Base-by-base conservation (phyloP, 2,797 vertebrate genomes). In the Garrulus glandarius region DNA sequence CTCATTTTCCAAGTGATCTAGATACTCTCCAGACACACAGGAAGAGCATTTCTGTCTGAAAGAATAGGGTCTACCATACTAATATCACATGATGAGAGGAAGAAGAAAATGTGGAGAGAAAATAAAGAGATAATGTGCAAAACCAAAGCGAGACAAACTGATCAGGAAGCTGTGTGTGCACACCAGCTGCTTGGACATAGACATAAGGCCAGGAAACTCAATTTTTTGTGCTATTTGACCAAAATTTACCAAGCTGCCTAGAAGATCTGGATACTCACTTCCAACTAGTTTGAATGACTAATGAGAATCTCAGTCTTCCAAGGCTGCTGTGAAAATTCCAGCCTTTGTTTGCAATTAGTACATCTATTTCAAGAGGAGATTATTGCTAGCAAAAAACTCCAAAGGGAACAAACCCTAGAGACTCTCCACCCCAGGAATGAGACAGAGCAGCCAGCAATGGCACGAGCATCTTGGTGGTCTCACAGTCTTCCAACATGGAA, bases 211-310 rank as follows among this genome's bases (percentile, higher is more conserved):
- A 67, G 74, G 47, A 88, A 81, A 87, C 3, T 26, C 36, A 1
- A 39, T 29, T 79, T 75, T 74, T 80, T 84, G 87, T 93, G 93
- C 92, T 91, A 18, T 75, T 22, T 74, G 60, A 76, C 47, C 81
- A 84, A 32, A 55, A 47, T 41, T 63, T 81, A 64, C 50, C 67
- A 86, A 88, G 63, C 65, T 92, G 87, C 64, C 84, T 29, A 26
- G 36, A 47, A 72, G 57, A 27, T 63, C 26, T 65, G 70, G 69
- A 50, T 44, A 47, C 67, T 81, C 47, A 4, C 61, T 86, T 61
- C 63, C 8, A 2, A 47, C 13, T 41, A 13, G 30, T n/a, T 64
- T 22, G n/a, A 68, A 75, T 4, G 10, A 77, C 7, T 11, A 41
- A n/a, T 7, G 57, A 55, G 43, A 78, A 60, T 43, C 82, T 89